phyloP scores from a whole-genome alignment of 2,797 vertebrate species.

The Pantherophis vulpinus region DNA sequence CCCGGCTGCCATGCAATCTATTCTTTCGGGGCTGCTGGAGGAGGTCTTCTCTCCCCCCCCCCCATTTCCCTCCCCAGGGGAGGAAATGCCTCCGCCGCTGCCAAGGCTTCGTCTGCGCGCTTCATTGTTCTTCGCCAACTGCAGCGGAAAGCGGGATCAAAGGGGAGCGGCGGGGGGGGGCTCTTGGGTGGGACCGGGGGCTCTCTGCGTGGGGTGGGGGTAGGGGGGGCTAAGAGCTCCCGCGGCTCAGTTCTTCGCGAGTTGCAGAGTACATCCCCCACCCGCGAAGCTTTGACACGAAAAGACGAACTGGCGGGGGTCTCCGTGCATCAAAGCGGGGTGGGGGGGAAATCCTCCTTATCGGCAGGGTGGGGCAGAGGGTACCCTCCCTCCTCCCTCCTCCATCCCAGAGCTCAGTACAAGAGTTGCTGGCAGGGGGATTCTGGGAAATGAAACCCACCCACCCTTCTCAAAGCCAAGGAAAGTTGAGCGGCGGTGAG shows the following conservation, averaged over 20 bases:
- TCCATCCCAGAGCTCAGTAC: neutral
- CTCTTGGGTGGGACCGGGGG: neutral
- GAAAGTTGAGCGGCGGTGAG: too few relatives aligned
- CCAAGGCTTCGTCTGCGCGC: neutral
- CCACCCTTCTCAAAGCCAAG: too few relatives aligned
- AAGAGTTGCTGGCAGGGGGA: neutral
- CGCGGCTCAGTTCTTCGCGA: too few relatives aligned
- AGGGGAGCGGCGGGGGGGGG: neutral
- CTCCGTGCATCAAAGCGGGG: too few relatives aligned
- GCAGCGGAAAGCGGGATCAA: neutral
- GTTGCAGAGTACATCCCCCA: too few relatives aligned
- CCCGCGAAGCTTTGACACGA: too few relatives aligned
- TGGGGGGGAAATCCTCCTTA: too few relatives aligned
- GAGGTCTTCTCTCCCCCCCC: neutral
- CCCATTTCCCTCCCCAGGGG: neutral
- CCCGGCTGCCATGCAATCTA: too few relatives aligned
- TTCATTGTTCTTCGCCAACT: conserved; percentile 10
- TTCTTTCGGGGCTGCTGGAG: too few relatives aligned
- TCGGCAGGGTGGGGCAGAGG: neutral
- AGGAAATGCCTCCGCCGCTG: conserved; percentile 20
- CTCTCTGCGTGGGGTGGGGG: too few relatives aligned
- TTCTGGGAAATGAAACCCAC: neutral
- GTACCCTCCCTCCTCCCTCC: neutral
- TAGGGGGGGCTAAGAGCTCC: neutral
- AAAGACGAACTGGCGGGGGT: too few relatives aligned